Evolutionary conservation across 2,888 invertebrate species (phyloP).

Genomic region (Nymphalis urticae): DNA sequence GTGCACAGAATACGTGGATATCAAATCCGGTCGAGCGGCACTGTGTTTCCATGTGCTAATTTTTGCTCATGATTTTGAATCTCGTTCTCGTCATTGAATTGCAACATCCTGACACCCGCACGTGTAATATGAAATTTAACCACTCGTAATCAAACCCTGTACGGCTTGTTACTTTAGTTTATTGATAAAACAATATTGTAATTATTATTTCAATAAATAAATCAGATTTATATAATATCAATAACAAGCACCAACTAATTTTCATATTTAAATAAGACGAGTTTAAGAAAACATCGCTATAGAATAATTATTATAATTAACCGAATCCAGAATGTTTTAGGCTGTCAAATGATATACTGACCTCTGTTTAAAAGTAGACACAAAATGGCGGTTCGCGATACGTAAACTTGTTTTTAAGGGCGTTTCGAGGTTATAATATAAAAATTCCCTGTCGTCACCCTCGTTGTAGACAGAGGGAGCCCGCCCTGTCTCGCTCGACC

Average conservation of each 20-base stretch:
- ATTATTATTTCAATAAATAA: too few species aligned
- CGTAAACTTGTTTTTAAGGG: conserved; percentile 55
- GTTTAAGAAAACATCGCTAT: neutral
- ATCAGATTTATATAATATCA: neutral
- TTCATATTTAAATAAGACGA: conserved; percentile 1
- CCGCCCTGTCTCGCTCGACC: conserved; percentile 47
- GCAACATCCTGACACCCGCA: too few species aligned
- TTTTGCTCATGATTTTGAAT: too few species aligned
- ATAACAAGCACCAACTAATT: neutral
- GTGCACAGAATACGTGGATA: too few species aligned
- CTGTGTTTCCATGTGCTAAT: too few species aligned
- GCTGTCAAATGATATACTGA: conserved; percentile 40
- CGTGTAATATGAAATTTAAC: too few species aligned
- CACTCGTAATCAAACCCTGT: too few species aligned
- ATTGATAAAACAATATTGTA: too few species aligned
- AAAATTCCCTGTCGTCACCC: conserved; percentile 63
- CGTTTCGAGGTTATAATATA: conserved; percentile 76
- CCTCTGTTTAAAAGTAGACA: conserved; percentile 39
- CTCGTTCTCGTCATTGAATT: too few species aligned
- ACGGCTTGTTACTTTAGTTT: too few species aligned
- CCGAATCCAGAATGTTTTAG: conserved; percentile 21
- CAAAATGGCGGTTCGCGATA: conserved; percentile 40
- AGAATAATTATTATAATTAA: conserved; percentile 12
- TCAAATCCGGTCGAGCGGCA: too few species aligned
- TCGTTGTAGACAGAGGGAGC: conserved; percentile 45